Percentiles rank a stretch among this genome's conserved stretches.
Evolutionary conservation across 2,113 vertebrate genomes (phyloP).

Genomic region (Pimephales promelas): DNA sequence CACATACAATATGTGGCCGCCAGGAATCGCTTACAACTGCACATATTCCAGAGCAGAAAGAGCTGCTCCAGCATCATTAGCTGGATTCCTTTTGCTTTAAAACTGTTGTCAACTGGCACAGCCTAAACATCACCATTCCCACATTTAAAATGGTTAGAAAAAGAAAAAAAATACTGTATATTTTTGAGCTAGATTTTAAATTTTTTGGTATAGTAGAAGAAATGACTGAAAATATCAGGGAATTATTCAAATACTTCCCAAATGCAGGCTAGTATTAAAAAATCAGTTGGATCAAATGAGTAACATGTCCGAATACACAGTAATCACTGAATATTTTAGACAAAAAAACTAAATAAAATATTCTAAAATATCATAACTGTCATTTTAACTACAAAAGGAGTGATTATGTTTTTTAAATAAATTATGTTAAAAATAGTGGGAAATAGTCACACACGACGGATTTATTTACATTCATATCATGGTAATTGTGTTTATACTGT

Average conservation of each 20-base stretch:
- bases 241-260: not conserved
- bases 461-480: no score
- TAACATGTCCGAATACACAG: not conserved
- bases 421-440: no score
- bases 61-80: not conserved
- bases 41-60: not conserved
- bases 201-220: not conserved
- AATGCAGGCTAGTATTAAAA: not conserved
- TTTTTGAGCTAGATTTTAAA: not conserved
- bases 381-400: no score
- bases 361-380: no score
- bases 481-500: no score
- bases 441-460: no score
- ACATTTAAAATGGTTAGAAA: not conserved
- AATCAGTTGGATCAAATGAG: not conserved
- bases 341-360: no score
- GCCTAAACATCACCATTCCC: not conserved
- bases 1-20: conserved; percentile 16
- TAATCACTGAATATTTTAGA: no score
- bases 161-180: not conserved
- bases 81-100: not conserved
- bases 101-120: not conserved
- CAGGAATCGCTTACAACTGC: not conserved
- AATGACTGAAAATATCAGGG: not conserved
- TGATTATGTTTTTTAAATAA: no score